Base-by-base conservation (phyloP, 2,888 invertebrate species). In the Acleris laterana region DNA sequence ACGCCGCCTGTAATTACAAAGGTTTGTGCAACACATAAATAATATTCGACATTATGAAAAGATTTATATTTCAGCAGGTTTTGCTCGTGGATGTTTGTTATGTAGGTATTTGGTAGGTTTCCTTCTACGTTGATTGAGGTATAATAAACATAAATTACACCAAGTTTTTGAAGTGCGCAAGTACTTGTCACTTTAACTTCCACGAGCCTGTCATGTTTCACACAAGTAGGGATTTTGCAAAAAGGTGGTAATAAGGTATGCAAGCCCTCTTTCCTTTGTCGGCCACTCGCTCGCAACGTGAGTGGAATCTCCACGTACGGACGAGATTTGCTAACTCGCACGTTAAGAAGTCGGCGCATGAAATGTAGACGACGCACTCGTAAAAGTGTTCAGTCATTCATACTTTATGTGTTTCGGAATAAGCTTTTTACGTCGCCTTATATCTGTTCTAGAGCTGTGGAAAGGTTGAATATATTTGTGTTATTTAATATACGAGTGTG, bases 211-310 rank as follows among this genome's bases (percentile, higher is more conserved):
- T 86, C 87, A 84, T 87, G 87, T 90, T 89, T 87, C 88, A 87
- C 85, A 84, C 87, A 90, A 92, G 88, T 87, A 83, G 83, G 89
- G 90, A 90, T 91, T 90, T 90, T 75, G 83, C 82, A 88, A 89
- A 92, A 90, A 91, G 90, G 91, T 88, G 84, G 88, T 89, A 88
- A 90, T 92, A 93, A 91, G 90, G 89, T 93, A 92, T 92, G 91
- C 91, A 89, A 85, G 89, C 89, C 90, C 90, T 89, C 89, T 88
- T 87, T 81, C 90, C 92, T 93, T 92, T 93, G 92, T 92, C 91
- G 92, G 90, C 91, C 86, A 91, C 89, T 91, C 87, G 81, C 82
- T 80, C 72, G 77, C 88, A 84, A 92, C 93, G 93, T 93, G 93
- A 92, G 87, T 74, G 74, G 92, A 92, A 92, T 92, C 82, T 79